Conservation (phyloP, 2,113 vertebrate genomes). For the Ornithorhynchus anatinus region DNA sequence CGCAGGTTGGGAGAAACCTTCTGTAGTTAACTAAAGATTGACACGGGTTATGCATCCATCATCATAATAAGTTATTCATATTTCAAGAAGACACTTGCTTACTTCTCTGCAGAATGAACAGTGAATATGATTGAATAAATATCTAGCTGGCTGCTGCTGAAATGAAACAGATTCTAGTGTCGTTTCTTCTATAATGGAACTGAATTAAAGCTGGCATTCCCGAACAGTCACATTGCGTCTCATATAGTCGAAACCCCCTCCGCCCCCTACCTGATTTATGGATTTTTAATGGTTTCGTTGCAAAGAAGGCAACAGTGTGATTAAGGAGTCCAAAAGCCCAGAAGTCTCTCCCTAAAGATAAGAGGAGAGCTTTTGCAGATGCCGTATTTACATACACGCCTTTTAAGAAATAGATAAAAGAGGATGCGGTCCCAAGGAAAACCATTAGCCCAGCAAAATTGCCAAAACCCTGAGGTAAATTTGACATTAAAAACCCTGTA, state of each 20-base stretch:
- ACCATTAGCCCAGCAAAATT: not conserved
- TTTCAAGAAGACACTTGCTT: not conserved
- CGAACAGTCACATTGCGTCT: not conserved
- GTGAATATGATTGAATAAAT: not conserved
- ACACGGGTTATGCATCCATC: not conserved
- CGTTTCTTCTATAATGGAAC: not conserved
- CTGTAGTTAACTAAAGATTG: not conserved
- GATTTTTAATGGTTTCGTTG: slow-evolving; percentile 21
- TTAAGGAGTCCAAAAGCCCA: not conserved
- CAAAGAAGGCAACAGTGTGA: slow-evolving; percentile 7
- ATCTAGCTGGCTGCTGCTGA: not conserved
- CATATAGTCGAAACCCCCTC: not conserved
- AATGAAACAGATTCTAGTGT: not conserved
- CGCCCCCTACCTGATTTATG: not conserved
- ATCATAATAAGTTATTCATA: not conserved
- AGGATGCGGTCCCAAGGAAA: not conserved
- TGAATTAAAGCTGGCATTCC: slow-evolving; percentile 11
- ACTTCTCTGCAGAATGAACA: not conserved
- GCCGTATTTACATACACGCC: not conserved
- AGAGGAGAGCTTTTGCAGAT: not conserved
- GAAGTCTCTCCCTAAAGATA: slow-evolving; percentile 5
- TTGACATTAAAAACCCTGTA: not conserved
- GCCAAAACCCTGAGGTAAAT: not conserved
- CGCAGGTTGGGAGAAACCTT: not conserved
- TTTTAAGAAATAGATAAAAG: slow-evolving; percentile 27